Evolutionary conservation across 1,140 invertebrate species (phyloP), one percentile per base, ranked within the genome.

Genomic region (Myzus persicae): DNA sequence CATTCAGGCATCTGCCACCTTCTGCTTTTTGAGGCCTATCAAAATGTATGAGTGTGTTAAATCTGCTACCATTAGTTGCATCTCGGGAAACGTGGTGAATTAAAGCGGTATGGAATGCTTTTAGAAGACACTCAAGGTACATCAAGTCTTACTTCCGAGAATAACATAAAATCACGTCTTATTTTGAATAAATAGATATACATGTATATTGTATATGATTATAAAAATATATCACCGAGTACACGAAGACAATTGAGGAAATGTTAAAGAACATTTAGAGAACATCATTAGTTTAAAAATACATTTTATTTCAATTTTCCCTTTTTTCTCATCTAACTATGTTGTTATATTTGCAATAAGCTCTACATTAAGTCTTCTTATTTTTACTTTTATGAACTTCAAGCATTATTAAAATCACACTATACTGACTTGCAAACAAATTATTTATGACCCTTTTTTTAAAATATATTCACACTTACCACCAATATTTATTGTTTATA

Each of bases 41-140:
- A 44, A 91, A 91, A 67, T 91, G 31, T 91, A 91, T 91, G 90
- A 91, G 38, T 67, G 54, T 44, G 90, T 91, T 90, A 91, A 91
- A 91, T 91, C 90, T 40, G 2, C 90, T 36, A 91, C 90, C 90
- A 91, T 91, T 91, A 91, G 90, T 76, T 26, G 40, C 31, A 48
- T 81, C 90, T 36, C 59, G 24, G 59, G 26, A 42, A 76, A 44
- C 51, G 90, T 76, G 59, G 59, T 20, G 90, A 40, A 76, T 91
- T 91, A 44, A 91, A 91, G 40, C 90, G 24, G 14, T 42, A 54
- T 51, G 14, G 38, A 91, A 91, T 91, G 90, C 90, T 91, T 91
- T 91, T 67, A 91, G 40, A 42, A 91, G 51, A 88, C 38, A 90
- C 89, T 90, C 54, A 42, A 59, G 24, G 5, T n/a, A 42, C 51